Evolutionary conservation across 2,797 vertebrate genomes (phyloP), one percentile per base, ranked within the genome.

Genomic region (Rhynchonycteris naso): DNA sequence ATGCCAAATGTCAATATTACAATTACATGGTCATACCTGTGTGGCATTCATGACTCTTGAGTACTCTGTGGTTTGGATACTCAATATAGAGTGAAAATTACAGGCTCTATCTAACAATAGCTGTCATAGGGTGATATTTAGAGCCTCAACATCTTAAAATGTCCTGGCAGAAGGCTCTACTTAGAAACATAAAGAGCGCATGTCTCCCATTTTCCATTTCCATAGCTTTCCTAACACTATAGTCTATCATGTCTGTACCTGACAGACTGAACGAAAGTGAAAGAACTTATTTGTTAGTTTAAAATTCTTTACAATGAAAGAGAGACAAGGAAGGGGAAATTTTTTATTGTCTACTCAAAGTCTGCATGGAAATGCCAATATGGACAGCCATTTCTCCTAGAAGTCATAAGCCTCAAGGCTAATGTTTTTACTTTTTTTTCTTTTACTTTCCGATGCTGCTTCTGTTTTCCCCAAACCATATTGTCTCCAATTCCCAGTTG

Each of bases 31-130:
- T 87, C 95, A 43, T 82, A 58, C 96, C 38, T 96, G 78, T 88
- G 61, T 2, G 13, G 69, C 66, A 2, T 0, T 7, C 76, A 30
- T 5, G 35, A 92, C 93, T 72, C 68, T 78, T 3, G 2, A 11
- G 52, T 28, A 86, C 28, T 93, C 72, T 90, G 43, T 96, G 80
- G 95, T 97, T 96, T 97, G 80, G 89, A 75, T 92, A 43, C 97
- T 93, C 89, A 87, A 96, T 94, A 89, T 93, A 96, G 75, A 66
- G 81, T 96, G 91, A 94, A 93, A 96, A 94, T 75, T 84, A 28
- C 76, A 72, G 96, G 30, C 18, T 92, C 66, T 14, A 8, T 84
- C 43, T 71, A 95, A 76, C 26, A 61, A 92, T 91, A 86, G 88
- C 69, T n/a, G 91, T 83, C 61, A 84, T 1, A 52, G 10, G 95